Evolutionary conservation across 2,113 vertebrate genomes (phyloP), one percentile per base, ranked within the genome.

Genomic region (Corvus moneduloides): DNA sequence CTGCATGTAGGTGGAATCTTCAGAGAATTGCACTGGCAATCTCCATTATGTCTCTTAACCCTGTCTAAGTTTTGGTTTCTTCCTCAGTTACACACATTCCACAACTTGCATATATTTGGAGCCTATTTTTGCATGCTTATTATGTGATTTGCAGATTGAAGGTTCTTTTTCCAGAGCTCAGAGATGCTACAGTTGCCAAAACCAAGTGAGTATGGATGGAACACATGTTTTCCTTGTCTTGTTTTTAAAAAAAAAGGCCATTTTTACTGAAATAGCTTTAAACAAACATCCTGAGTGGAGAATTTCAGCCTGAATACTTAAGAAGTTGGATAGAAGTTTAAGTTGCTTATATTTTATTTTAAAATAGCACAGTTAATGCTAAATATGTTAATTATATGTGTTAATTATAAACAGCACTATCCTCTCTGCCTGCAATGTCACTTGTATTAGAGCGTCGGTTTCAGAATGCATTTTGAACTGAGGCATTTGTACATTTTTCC

Each of bases 241-340:
- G 11, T 68, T 88, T 90, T 90, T 87, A 1, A 2, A 75, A 82
- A 46, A 55, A 84, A 64, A 17, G 74, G 10, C 22, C 13, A 15
- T 68, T 92, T 96, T 85, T 49, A 49, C 63, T 46, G 39, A 94
- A 94, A 66, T 51, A 77, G 22, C n/a, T 77, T 90, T 33, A 88
- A 27, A 74, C 58, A 90, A 91, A 85, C 51, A 87, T 83, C 49
- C 62, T 69, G 35, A 72, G n/a, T 69, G 22, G 63, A 91, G 37
- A 90, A 80, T 88, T 88, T 85, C 63, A 83, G 41, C 51, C 46
- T 73, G 27, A 61, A 76, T 73, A 66, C 20, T 85, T 76, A 62
- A 63, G 23, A 88, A 76, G 41, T 26, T 87, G 56, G 28, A 28
- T 46, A 46, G 71, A 83, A 32, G 6, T 44, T 74, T 46, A 87